Evolutionary conservation across 1,140 invertebrate genomes (phyloP).

Genomic region (Cecropterus lyciades): DNA sequence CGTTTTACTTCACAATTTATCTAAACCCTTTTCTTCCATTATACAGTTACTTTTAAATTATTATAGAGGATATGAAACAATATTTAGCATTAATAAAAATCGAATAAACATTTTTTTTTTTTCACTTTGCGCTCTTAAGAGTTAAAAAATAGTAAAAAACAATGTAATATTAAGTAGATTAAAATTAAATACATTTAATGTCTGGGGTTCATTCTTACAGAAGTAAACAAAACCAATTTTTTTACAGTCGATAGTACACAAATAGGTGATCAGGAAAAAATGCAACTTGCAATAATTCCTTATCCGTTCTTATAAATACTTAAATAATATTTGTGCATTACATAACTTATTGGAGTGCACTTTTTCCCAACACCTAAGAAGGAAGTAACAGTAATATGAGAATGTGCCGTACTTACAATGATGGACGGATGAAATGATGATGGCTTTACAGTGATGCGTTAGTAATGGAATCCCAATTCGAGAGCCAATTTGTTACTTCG

Average conservation of each 20-base stretch:
- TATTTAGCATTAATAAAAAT: no score
- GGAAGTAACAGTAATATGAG: slow-evolving; percentile 64
- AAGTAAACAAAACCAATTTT: neutral
- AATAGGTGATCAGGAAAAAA: slow-evolving; percentile 36
- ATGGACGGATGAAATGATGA: slow-evolving; percentile 78
- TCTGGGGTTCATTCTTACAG: no score
- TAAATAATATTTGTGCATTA: neutral
- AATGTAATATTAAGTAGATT: no score
- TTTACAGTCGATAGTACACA: slow-evolving; percentile 28
- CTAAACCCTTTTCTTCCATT: no score
- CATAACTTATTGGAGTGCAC: slow-evolving; percentile 32
- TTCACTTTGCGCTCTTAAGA: no score
- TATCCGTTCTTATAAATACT: neutral
- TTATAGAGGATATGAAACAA: no score
- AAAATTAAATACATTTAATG: no score
- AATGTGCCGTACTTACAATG: slow-evolving; percentile 81
- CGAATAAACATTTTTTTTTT: no score
- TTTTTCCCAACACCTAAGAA: slow-evolving; percentile 50
- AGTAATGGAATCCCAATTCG: slow-evolving; percentile 82
- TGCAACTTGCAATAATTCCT: neutral
- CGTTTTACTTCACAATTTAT: no score
- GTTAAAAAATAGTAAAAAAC: no score
- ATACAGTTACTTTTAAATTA: no score
- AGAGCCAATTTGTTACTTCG: slow-evolving; percentile 81
- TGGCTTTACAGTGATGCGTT: slow-evolving; percentile 82